phyloP scores from a whole-genome alignment of 64 coral and sea anemone species.

The Pocillopora damicornis region DNA sequence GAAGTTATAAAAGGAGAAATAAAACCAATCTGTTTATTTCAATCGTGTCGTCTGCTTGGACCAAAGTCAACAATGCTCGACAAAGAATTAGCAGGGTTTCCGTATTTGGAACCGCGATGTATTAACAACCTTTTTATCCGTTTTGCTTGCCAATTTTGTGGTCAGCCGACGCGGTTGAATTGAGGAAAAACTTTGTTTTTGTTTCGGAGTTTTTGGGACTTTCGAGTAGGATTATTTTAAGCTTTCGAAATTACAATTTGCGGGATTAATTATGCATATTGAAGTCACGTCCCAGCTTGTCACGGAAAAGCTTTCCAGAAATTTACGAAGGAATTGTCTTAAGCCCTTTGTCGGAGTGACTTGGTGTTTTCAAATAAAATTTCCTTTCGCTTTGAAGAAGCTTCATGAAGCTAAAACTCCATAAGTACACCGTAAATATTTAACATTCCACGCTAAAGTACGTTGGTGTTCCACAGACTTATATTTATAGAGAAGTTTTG shows the following conservation, averaged over 20 bases:
- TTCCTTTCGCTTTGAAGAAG: neutral
- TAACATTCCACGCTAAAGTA: neutral
- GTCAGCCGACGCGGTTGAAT: neutral
- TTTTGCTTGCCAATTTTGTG: neutral
- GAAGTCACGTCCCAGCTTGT: slow-evolving; percentile 18
- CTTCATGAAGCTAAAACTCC: neutral
- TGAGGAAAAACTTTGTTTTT: neutral
- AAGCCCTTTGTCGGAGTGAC: neutral
- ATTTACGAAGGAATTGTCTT: neutral
- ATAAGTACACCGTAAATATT: neutral
- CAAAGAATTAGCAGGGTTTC: neutral
- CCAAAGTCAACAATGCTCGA: no score
- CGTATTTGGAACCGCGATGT: neutral
- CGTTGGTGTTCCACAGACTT: neutral
- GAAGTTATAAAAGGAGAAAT: neutral
- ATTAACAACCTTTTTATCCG: neutral
- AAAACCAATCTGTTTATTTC: no score
- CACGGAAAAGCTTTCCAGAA: neutral
- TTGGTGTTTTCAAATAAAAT: slow-evolving; percentile 1
- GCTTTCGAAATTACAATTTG: neutral
- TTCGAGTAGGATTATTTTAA: neutral
- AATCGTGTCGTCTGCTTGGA: no score
- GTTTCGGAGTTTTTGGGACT: neutral
- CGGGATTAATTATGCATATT: neutral
- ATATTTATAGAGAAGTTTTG: slow-evolving; percentile 1